Evolutionary conservation across 2,888 invertebrate species (phyloP).

Genomic region (Drosophila stalkeri): DNA sequence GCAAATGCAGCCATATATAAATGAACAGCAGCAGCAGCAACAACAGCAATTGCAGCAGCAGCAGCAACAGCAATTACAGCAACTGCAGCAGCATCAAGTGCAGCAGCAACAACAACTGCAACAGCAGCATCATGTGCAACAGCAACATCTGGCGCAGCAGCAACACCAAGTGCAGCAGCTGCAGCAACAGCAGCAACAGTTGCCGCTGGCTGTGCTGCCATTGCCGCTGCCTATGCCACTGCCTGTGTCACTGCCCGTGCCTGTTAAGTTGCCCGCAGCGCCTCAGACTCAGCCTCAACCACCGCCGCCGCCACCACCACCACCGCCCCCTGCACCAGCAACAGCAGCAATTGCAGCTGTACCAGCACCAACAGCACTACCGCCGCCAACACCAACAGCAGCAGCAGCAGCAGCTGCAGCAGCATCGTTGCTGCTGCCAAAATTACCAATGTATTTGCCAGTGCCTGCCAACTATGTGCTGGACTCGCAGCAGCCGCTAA

Average conservation of each 20-base stretch:
- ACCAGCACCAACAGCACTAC: slow-evolving; percentile 11
- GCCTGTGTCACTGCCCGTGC: slow-evolving; percentile 18
- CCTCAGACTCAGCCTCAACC: slow-evolving; percentile 4
- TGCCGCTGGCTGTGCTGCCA: slow-evolving; percentile 15
- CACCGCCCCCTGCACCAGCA: slow-evolving; percentile 1
- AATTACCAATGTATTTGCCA: slow-evolving; percentile 70
- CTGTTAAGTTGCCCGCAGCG: slow-evolving; percentile 17
- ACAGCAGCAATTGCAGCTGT: slow-evolving; percentile 11
- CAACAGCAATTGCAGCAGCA: slow-evolving; percentile 2
- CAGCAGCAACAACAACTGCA: slow-evolving; percentile 7
- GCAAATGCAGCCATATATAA: slow-evolving; percentile 46
- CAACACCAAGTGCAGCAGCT: background rate
- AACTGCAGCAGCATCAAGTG: background rate
- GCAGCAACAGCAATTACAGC: background rate
- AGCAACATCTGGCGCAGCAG: background rate
- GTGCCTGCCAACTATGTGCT: slow-evolving; percentile 44
- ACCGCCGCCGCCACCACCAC: background rate
- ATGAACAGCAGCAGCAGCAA: slow-evolving; percentile 4
- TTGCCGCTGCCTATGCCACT: slow-evolving; percentile 13
- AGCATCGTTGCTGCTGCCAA: slow-evolving; percentile 52
- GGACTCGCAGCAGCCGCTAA: slow-evolving; percentile 68
- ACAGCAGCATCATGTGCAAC: background rate
- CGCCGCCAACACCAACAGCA: background rate
- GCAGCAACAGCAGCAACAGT: slow-evolving; percentile 9
- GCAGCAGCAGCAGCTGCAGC: slow-evolving; percentile 1